Evolutionary conservation across 2,113 vertebrate genomes (phyloP).

Genomic region (Psilopogon haemacephalus): DNA sequence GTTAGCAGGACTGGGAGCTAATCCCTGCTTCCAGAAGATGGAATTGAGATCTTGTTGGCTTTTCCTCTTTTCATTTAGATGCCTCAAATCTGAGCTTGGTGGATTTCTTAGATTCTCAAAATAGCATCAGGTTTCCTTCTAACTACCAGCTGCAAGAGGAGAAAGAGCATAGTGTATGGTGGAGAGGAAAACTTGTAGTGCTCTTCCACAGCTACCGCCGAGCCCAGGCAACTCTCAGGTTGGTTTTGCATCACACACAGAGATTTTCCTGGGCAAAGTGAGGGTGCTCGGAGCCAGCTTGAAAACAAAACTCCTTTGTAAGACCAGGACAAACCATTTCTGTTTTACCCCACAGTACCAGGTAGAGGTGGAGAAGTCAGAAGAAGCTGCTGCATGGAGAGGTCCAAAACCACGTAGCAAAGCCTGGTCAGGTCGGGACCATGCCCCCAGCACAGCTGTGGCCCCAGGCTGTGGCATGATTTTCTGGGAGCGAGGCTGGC

Average conservation of each 20-base stretch:
- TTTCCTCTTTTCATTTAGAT: background rate
- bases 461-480: background rate
- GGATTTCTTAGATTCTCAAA: background rate
- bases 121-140: background rate
- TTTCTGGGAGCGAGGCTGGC: background rate
- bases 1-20: background rate
- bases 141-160: background rate
- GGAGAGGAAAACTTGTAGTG: rapidly evolving
- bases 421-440: rapidly evolving
- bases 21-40: background rate
- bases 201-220: background rate
- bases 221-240: background rate
- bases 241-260: background rate
- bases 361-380: background rate
- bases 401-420: background rate
- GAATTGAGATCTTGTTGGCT: rapidly evolving
- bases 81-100: background rate
- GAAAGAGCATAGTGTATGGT: background rate
- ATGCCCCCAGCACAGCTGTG: background rate
- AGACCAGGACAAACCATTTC: background rate
- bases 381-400: background rate
- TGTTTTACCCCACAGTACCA: background rate
- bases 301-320: background rate
- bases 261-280: background rate
- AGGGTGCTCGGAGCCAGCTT: background rate